Base-by-base conservation (phyloP, 2,113 vertebrate genomes). In the Pelmatolapia mariae region DNA sequence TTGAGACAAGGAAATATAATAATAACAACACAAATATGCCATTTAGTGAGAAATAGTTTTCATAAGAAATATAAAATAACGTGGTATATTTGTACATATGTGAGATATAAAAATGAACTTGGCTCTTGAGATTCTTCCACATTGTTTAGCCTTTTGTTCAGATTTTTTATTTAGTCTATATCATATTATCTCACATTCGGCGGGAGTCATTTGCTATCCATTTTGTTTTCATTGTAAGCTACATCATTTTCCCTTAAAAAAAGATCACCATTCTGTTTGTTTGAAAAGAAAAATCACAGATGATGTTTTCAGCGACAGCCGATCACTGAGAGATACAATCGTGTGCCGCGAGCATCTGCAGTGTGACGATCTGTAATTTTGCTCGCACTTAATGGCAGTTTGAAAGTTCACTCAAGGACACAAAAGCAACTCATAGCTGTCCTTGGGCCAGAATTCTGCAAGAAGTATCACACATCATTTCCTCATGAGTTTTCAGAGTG, bases 361-460 rank as follows among this genome's bases (percentile, higher is more conserved):
- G 45, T 26, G 76, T 78, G 82, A 82, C 68, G 56, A 85, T 90
- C 82, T 86, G 80, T 84, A 81, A 80, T 89, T 79, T 78, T 66
- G 76, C 45, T 76, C 31, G 56, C 38, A 36, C 59, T 83, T 45
- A 76, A 66, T 63, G 43, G 47, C 87, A 66, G 66, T 83, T 88
- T 63, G 13, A 86, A 88, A 89, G 79, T 89, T 86, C 83, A 89
- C 47, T 81, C 86, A 81, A 87, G 87, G 73, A 88, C 80, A 76
- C 8, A 22, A 89, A 87, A 89, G 84, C 59, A 79, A 43, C 76
- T 87, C 82, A 68, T 18, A 2, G 11, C 50, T 84, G 78, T 83
- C 90, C 89, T 83, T 47, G 29, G 81, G 89, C 86, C 26, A 61
- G 43, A 80, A 63, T 47, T 45, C 29, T 57, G 13, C 78, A n/a